Conservation (phyloP, 2,113 vertebrate genomes). For the Poeciliopsis turrubarensis region DNA sequence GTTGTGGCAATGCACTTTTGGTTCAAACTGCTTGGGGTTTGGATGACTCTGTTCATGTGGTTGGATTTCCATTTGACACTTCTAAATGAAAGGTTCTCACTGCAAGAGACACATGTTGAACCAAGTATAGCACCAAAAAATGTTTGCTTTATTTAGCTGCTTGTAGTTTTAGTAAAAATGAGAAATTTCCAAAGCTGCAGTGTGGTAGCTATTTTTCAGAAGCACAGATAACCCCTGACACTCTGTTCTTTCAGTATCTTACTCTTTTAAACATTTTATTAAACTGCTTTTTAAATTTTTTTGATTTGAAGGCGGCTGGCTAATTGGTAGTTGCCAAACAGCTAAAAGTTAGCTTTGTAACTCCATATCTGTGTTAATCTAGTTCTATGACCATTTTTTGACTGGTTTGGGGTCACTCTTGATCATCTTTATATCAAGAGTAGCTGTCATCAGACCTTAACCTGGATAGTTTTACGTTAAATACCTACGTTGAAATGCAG, state of each 20-base stretch:
- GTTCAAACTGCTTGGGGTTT: constrained; percentile 46
- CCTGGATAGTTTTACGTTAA: background rate
- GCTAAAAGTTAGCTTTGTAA: no score
- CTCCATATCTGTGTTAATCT: no score
- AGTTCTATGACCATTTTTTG: no score
- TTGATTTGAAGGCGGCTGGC: no score
- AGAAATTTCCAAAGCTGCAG: background rate
- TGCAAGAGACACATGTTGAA: background rate
- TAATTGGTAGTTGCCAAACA: no score
- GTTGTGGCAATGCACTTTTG: constrained; percentile 42
- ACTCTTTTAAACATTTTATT: background rate
- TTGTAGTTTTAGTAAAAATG: no score
- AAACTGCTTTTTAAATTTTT: no score
- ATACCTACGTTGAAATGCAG: no score
- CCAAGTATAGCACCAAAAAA: no score
- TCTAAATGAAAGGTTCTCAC: background rate
- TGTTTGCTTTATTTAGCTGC: no score
- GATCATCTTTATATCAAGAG: no score
- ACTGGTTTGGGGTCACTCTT: no score
- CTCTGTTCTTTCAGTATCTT: background rate
- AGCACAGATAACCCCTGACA: background rate
- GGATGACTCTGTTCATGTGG: constrained; percentile 51
- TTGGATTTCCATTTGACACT: constrained; percentile 26
- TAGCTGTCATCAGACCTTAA: background rate
- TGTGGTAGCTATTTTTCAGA: background rate